phyloP scores from a whole-genome alignment of 2,888 invertebrate genomes.

The Limnephilus rhombicus region DNA sequence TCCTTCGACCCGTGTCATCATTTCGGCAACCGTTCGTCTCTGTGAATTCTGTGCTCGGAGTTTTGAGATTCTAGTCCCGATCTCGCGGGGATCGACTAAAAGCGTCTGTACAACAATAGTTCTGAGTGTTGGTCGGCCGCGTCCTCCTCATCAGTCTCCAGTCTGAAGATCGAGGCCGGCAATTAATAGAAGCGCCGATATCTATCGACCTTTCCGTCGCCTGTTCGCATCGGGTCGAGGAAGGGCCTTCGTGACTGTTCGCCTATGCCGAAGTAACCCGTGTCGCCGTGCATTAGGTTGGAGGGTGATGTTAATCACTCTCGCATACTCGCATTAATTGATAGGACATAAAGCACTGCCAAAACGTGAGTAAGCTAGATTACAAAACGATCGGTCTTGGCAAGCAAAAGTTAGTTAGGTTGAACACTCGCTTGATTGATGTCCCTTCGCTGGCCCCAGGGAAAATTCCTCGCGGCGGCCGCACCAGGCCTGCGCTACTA shows the following conservation, averaged over 20 bases:
- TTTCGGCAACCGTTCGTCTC: not conserved
- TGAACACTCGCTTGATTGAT: slow-evolving; percentile 10
- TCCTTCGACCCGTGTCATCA: not conserved
- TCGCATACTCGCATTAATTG: not conserved
- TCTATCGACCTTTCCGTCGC: not conserved
- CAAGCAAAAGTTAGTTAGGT: not conserved
- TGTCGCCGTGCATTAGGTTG: slow-evolving; percentile 1
- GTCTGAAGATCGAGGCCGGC: not conserved
- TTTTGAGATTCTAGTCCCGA: not conserved
- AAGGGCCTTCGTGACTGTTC: not conserved
- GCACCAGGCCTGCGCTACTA: not conserved
- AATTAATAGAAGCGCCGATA: not conserved
- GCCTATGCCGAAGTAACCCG: not conserved
- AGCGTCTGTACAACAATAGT: not conserved
- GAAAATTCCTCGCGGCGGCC: not conserved
- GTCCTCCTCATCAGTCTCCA: not conserved
- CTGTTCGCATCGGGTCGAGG: not conserved
- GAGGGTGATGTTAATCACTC: not conserved
- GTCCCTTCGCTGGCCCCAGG: not conserved
- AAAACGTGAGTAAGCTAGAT: slow-evolving; percentile 5
- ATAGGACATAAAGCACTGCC: not conserved
- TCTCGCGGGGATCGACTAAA: not conserved
- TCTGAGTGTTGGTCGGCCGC: not conserved
- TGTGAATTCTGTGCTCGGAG: not conserved
- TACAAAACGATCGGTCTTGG: slow-evolving; percentile 18